Base-by-base conservation (phyloP, 1,140 invertebrate species). In the Thalassaphorura encarpata region DNA sequence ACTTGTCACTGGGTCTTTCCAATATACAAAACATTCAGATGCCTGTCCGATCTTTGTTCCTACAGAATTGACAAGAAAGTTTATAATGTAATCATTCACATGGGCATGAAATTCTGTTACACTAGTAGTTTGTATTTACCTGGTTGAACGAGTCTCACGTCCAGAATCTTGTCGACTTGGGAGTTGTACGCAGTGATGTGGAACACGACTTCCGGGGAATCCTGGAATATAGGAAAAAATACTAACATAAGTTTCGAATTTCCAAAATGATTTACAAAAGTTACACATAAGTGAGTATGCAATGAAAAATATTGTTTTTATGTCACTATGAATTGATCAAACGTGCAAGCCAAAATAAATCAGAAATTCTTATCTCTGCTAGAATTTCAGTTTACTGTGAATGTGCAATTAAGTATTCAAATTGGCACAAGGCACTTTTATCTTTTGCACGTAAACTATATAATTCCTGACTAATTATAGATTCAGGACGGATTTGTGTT, bases 181-280 rank as follows among this genome's bases (percentile, higher is more conserved):
- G 90, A 91, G 76, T 97, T 97, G 77, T 97, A 97, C 56, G 94
- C 94, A 60, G 91, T 97, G 72, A 97, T 91, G 76, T 96, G 93
- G 77, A 95, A 97, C 67, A 95, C 84, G 71, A 90, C 94, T 75
- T 92, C 89, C 18, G 92, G 91, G 43, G 87, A 88, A 73, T 95
- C 90, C 63, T 69, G 61, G 0, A 62, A 48, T 1, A 26, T 21
- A 24, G 28, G 46, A 46, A 15, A 19, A 42, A 45, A 40, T 6
- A 11, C 33, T 11, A 36, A 36, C n/a, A 11, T 5, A 47, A 47
- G 6, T 19, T 13, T 8, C 23, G 28, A 47, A 36, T 36, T 36
- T 11, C 45, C 26, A 26, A 26, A 11, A 43, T 43, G 13, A 43
- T 43, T 43, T 11, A 13, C 8, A 43, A 15, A 43, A 43, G 11